These are phyloP conservation scores for Onychostruthus taczanowskii DNA, from an alignment of 2,113 vertebrate species.

Conservation along the genomic window DNA sequence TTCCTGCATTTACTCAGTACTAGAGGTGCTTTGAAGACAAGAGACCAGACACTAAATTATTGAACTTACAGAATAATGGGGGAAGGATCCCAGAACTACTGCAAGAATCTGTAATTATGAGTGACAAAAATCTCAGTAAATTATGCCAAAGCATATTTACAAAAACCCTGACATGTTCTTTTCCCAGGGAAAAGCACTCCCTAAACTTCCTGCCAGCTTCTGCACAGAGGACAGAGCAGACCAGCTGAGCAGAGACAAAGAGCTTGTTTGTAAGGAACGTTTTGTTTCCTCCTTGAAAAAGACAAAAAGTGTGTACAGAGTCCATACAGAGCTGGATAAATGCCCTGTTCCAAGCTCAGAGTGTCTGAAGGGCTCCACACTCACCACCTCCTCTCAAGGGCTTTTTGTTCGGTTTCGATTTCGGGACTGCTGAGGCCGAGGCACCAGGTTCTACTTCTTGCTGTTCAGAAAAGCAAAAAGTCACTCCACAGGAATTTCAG, in stretches of 20 bases:
- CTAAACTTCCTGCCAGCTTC: neutral
- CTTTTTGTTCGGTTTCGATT: slow-evolving; percentile 81
- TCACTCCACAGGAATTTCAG: neutral
- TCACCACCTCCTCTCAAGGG: slow-evolving; percentile 80
- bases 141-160: neutral
- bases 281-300: neutral
- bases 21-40: neutral
- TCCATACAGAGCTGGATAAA: neutral
- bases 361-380: neutral
- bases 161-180: neutral
- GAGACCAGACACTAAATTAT: neutral
- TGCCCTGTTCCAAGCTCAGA: neutral
- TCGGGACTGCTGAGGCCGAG: slow-evolving; percentile 62
- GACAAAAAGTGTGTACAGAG: neutral
- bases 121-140: neutral
- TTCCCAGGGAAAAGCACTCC: neutral
- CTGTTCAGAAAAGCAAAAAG: slow-evolving; percentile 26
- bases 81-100: neutral
- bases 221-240: neutral
- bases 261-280: fast-evolving
- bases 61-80: neutral
- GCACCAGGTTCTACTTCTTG: slow-evolving; percentile 73
- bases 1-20: neutral
- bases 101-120: neutral
- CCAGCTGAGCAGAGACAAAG: neutral